A percentile compares a stretch with the other conserved stretches of the same genome.
Conservation (phyloP, 1,140 invertebrate species). For the Cydia fagiglandana region DNA sequence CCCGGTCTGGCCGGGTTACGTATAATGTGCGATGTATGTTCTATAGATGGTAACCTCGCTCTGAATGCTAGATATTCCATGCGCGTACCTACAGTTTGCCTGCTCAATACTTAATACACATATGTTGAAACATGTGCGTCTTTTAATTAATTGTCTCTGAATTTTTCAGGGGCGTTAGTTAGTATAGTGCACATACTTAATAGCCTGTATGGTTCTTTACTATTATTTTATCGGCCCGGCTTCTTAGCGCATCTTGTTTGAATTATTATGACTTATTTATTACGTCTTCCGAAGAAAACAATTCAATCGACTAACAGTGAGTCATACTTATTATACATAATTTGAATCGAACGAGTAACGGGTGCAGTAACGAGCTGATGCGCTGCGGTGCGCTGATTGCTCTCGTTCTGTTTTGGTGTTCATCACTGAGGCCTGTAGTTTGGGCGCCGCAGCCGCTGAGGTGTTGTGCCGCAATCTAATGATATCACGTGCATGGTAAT, state of each 20-base stretch:
- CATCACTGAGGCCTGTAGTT: conserved; percentile 12
- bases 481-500: conserved; percentile 21
- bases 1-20: neutral
- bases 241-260: neutral
- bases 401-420: conserved; percentile 18
- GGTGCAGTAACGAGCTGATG: conserved; percentile 1
- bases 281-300: neutral
- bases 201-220: too few relatives aligned
- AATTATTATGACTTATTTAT: neutral
- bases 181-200: too few relatives aligned
- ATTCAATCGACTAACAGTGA: neutral
- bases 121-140: too few relatives aligned
- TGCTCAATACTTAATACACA: too few relatives aligned
- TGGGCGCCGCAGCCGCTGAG: conserved; percentile 10
- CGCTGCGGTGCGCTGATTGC: conserved; percentile 22
- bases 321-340: neutral
- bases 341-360: conserved; percentile 11
- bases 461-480: neutral
- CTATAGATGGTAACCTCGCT: neutral
- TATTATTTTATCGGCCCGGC: too few relatives aligned
- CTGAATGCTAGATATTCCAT: too few relatives aligned
- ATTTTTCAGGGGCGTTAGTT: too few relatives aligned
- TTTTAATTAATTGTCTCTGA: too few relatives aligned
- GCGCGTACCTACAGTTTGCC: too few relatives aligned
- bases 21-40: neutral